Conservation (phyloP, 1,140 invertebrate species). For the Helicoverpa zea region DNA sequence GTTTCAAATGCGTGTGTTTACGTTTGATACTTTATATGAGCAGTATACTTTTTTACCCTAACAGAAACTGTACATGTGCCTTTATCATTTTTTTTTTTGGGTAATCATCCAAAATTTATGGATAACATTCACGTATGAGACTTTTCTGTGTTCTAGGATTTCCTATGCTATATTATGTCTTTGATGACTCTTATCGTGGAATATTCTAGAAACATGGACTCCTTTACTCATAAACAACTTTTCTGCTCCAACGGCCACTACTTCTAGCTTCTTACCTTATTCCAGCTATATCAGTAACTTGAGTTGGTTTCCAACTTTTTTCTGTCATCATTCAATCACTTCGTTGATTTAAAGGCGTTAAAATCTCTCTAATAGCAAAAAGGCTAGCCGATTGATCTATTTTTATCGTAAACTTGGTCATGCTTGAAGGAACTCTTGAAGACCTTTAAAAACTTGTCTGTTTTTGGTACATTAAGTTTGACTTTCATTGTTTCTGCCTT, state of each 20-base stretch:
- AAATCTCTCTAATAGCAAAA: slow-evolving; percentile 11
- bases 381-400: slow-evolving; percentile 4
- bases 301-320: neutral
- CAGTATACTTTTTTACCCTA: too few species aligned
- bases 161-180: too few species aligned
- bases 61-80: too few species aligned
- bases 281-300: slow-evolving; percentile 22
- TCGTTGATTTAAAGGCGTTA: slow-evolving; percentile 20
- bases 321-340: slow-evolving; percentile 8
- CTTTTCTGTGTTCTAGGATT: too few species aligned
- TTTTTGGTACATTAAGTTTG: slow-evolving; percentile 9
- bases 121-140: too few species aligned
- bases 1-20: neutral
- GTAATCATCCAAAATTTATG: too few species aligned
- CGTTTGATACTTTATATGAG: neutral
- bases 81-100: too few species aligned
- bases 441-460: slow-evolving; percentile 2
- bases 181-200: too few species aligned
- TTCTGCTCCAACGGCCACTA: slow-evolving; percentile 3
- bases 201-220: neutral
- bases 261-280: neutral
- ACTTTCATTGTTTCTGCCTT: neutral
- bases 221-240: neutral
- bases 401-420: slow-evolving; percentile 1
- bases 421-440: neutral